Base-by-base conservation (phyloP, 2,888 invertebrate species). In the Muscina levida region DNA sequence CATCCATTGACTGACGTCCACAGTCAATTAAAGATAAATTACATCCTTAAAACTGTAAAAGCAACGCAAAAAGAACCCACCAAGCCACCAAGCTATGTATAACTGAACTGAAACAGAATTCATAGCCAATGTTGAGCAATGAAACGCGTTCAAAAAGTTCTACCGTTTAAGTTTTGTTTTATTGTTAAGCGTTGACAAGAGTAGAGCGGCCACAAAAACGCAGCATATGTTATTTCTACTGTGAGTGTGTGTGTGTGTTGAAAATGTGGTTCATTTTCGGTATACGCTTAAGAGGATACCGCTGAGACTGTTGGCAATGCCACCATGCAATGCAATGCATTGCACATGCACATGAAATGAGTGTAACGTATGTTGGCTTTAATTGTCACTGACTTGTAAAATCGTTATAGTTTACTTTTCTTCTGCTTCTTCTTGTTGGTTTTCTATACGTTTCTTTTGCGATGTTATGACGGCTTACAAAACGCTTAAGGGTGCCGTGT, bases 1-100 rank as follows among this genome's bases (percentile, higher is more conserved):
- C 77, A 77, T 67, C n/a, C 80, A 77, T 70, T 77, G 80, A 80
- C 80, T 80, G 77, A 77, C 80, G 77, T 73, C 77, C 70, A 71
- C 73, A 77, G 77, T 80, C 80, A 80, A 80, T 80, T 80, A 80
- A 80, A 80, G 80, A 77, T 80, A 80, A 80, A 80, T 77, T 74
- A 80, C 77, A 80, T 80, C 77, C 80, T 77, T 67, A 73, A 77
- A 77, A 80, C 80, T 73, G 67, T 74, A 77, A 59, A 77, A 79
- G 13, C 71, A 10, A 48, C 57, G 11, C 56, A 56, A 31, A 59
- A 37, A 59, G n/a, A 17, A 59, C n/a, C 15, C 15, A 26, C 51
- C 6, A n/a, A n/a, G 5, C n/a, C 37, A 57, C 26, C 15, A 59
- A 31, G 4, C 51, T 22, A 15, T 15, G 31, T 11, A 37, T 17